These are phyloP conservation scores for Zoanthus gigantus DNA, from an alignment of 92 coral and sea anemone species.

Conservation along the genomic window DNA sequence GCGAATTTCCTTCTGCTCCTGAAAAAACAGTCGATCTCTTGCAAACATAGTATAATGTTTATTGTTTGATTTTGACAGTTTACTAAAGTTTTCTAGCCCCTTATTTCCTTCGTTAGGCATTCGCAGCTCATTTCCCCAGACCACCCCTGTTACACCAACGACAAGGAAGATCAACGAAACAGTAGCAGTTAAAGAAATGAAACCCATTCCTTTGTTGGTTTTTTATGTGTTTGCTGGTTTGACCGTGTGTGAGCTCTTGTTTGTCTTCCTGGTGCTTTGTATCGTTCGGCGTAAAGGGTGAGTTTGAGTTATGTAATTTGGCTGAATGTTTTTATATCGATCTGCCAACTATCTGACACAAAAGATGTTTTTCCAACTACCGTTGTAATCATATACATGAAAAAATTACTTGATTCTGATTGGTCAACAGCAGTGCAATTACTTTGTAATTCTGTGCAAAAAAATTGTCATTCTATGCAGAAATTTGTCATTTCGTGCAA, in stretches of 20 bases:
- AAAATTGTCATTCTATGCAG: too few relatives aligned
- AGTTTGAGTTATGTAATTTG: not conserved
- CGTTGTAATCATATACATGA: too few relatives aligned
- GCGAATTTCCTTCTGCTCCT: not conserved
- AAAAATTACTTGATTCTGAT: too few relatives aligned
- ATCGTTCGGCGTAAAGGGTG: not conserved
- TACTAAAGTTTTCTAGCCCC: not conserved
- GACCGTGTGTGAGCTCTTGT: not conserved
- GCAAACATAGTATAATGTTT: too few relatives aligned
- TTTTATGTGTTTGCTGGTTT: constrained; percentile 3
- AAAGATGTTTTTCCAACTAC: too few relatives aligned
- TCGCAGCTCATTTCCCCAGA: not conserved
- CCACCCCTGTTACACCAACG: not conserved
- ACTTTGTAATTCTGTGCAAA: too few relatives aligned
- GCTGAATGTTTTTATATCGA: too few relatives aligned
- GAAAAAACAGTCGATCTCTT: too few relatives aligned
- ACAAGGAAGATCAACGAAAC: not conserved
- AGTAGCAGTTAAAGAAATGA: not conserved
- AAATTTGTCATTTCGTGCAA: too few relatives aligned
- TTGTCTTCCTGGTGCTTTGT: not conserved
- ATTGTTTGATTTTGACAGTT: not conserved
- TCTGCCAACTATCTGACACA: too few relatives aligned
- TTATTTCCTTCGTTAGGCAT: not conserved
- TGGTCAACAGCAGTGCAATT: too few relatives aligned
- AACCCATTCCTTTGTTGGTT: constrained; percentile 5